Conservation (phyloP, 2,797 vertebrate genomes). For the Siniperca scherzeri region DNA sequence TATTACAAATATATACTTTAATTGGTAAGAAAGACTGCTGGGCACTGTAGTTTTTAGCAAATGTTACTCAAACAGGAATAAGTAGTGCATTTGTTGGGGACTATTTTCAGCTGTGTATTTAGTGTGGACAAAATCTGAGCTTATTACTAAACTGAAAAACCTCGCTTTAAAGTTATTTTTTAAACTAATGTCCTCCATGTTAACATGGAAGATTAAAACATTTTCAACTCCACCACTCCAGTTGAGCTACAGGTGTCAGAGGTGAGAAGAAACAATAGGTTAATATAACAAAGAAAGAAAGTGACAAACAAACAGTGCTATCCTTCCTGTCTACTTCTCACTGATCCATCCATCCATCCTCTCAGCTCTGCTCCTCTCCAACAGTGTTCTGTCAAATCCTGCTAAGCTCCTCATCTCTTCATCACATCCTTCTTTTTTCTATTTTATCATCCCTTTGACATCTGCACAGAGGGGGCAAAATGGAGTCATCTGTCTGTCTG, state of each 20-base stretch:
- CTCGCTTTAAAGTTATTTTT: not conserved
- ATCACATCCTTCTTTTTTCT: conserved; percentile 60
- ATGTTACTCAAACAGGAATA: not conserved
- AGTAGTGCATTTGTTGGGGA: not conserved
- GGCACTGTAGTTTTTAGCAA: not conserved
- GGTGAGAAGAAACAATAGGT: conserved; percentile 23
- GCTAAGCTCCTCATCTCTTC: conserved; percentile 67
- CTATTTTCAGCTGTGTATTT: not conserved
- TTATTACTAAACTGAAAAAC: conserved; percentile 1
- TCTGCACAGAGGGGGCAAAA: conserved; percentile 67
- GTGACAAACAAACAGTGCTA: conserved; percentile 53
- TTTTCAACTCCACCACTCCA: not conserved
- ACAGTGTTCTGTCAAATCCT: conserved; percentile 61
- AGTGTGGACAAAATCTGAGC: not conserved
- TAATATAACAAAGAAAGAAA: conserved; percentile 11
- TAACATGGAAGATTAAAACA: not conserved
- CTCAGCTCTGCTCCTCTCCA: conserved; percentile 25
- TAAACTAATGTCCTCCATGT: not conserved
- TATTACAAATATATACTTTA: not conserved
- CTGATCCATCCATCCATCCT: conserved; percentile 59
- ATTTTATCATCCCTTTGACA: conserved; percentile 74
- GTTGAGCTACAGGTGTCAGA: conserved; percentile 31
- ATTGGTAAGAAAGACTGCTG: not conserved
- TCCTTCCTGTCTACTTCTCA: conserved; percentile 42
- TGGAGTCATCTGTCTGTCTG: conserved; percentile 89